phyloP scores from a whole-genome alignment of 2,797 vertebrate genomes.

The Falco biarmicus region DNA sequence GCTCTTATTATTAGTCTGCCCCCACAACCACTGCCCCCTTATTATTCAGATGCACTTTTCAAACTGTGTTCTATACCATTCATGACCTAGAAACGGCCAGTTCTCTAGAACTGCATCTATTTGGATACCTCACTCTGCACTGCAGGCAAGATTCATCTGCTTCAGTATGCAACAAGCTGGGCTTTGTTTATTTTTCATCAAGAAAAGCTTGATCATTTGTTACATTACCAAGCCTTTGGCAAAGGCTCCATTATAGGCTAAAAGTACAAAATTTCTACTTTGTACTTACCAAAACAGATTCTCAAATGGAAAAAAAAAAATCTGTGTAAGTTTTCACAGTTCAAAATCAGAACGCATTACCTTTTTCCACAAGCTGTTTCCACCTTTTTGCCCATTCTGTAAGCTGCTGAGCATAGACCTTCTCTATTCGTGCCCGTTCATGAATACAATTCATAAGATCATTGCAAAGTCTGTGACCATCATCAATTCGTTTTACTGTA shows the following conservation, averaged over 20 bases:
- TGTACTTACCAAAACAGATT: conserved; percentile 20
- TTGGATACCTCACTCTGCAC: background rate
- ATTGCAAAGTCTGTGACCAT: conserved; percentile 91
- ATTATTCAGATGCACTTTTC: background rate
- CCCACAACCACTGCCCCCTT: background rate
- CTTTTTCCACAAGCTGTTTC: conserved; percentile 94
- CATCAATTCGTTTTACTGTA: conserved; percentile 92
- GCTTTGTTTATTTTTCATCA: background rate
- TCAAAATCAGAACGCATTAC: conserved; percentile 71
- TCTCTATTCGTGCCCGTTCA: conserved; percentile 94
- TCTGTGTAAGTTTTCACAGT: background rate
- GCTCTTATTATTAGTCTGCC: background rate
- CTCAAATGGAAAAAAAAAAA: too few species aligned
- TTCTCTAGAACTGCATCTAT: background rate
- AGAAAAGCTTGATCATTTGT: background rate
- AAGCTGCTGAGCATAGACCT: conserved; percentile 92
- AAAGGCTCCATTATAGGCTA: background rate
- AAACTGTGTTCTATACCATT: background rate
- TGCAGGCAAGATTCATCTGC: background rate
- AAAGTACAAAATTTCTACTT: background rate
- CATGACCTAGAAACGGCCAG: background rate
- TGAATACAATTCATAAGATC: conserved; percentile 95
- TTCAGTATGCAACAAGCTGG: background rate
- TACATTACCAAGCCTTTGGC: background rate
- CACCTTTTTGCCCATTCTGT: conserved; percentile 97